Base-by-base conservation (phyloP, 2,797 vertebrate genomes). In the Perodicticus potto region DNA sequence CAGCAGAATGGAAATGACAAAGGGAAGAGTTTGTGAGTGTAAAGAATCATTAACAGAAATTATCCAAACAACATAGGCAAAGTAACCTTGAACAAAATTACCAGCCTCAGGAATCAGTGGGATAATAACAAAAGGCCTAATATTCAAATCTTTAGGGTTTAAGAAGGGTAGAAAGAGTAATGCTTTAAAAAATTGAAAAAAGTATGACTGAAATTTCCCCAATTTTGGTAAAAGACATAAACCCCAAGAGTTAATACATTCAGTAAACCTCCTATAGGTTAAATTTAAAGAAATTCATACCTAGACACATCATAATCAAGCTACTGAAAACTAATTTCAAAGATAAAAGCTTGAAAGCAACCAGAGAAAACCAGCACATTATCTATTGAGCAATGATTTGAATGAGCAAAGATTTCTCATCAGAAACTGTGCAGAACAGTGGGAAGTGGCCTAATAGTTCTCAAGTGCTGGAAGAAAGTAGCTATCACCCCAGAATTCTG, bases 191-290 rank as follows among this genome's bases (percentile, higher is more conserved):
- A 84, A 63, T 27, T 49, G 2, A 22, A 61, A 84, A 43, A 80
- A 81, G 82, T 69, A 76, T 88, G 22, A 45, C 23, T 53, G 12
- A 77, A 91, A 93, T 57, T 8, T 69, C 65, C 29, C 14, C 45
- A 95, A 73, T 69, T 86, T 53, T 83, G 14, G 12, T 84, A 49
- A 91, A 92, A 85, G 22, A 86, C 23, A 69, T 78, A 84, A 93
- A 70, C 32, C 6, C 78, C 61, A 74, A 94, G 20, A 59, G 55
- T 84, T 34, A 94, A 67, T 34, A 84, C 89, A 4, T 17, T 92
- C n/a, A 74, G 9, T 84, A 40, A 94, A 72, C 4, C 1, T 4
- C 1, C 23, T 53, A 84, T 5, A 78, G 43, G 27, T 55, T 11
- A 59, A 86, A 89, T 27, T 40, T 5, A 86, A 86, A 89, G 37